phyloP scores from a whole-genome alignment of 2,888 invertebrate genomes.

The Dioctria rufipes region DNA sequence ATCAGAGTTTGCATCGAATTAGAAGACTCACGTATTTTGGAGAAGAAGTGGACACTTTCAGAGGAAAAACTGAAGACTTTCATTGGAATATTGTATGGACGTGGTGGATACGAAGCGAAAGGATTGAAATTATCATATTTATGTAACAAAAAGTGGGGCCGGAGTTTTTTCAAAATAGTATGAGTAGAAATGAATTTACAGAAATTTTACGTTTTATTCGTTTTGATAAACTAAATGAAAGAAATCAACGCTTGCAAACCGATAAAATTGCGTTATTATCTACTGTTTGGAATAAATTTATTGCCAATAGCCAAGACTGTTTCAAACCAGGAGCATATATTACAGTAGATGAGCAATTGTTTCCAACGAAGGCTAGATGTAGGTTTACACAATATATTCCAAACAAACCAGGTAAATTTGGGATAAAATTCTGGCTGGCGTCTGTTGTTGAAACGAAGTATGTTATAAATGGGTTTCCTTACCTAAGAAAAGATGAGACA shows the following conservation, averaged over 20 bases:
- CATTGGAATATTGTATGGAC: no score
- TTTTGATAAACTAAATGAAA: background rate
- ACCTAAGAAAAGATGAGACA: constrained; percentile 3
- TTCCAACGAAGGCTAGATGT: constrained; percentile 20
- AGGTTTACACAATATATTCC: constrained; percentile 18
- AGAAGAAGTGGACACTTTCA: no score
- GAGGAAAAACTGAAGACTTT: no score
- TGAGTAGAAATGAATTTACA: background rate
- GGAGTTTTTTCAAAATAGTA: no score
- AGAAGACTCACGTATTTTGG: no score
- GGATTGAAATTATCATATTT: background rate
- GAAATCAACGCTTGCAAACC: constrained; percentile 10
- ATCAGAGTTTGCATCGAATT: no score
- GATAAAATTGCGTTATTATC: constrained; percentile 10
- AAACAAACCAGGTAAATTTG: constrained; percentile 26
- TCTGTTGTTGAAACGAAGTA: constrained; percentile 6
- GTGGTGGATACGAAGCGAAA: background rate
- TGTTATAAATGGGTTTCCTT: constrained; percentile 9
- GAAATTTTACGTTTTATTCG: constrained; percentile 5
- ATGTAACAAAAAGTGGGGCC: background rate
- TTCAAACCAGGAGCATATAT: constrained; percentile 12
- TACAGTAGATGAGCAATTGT: constrained; percentile 26
- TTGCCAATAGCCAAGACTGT: constrained; percentile 13
- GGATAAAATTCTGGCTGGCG: constrained; percentile 17
- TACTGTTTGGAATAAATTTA: constrained; percentile 14